These are phyloP conservation scores for Sebastes kiyomatsui DNA, from an alignment of 2,797 vertebrate genomes.

Conservation along the genomic window DNA sequence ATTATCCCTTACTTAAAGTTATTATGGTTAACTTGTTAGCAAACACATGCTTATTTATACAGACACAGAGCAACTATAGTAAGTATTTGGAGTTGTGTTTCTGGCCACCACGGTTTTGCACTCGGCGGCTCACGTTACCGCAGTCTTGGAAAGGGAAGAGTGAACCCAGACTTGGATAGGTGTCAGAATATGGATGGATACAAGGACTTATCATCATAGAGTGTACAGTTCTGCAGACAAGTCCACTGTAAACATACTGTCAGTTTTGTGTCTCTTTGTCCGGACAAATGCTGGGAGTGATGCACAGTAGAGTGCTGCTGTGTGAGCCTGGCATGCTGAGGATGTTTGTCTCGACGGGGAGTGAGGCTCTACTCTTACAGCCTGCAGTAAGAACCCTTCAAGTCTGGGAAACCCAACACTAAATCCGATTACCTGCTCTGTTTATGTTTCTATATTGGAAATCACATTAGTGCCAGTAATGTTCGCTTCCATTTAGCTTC, in stretches of 20 bases:
- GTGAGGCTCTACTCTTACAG: neutral
- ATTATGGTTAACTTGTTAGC: neutral
- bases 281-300: conserved; percentile 14
- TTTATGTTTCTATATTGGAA: conserved; percentile 37
- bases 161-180: neutral
- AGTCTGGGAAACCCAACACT: conserved; percentile 27
- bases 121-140: too few species aligned
- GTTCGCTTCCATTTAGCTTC: conserved; percentile 18
- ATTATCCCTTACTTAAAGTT: too few species aligned
- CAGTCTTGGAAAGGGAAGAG: too few species aligned
- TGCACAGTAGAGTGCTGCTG: neutral
- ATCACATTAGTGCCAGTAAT: conserved; percentile 30
- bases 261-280: neutral
- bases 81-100: neutral
- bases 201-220: too few species aligned
- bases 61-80: neutral
- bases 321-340: conserved; percentile 30
- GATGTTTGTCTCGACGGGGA: conserved; percentile 1
- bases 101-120: neutral
- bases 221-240: neutral
- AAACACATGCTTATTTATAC: neutral
- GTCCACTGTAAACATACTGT: neutral
- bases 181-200: too few species aligned
- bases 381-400: neutral
- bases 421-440: conserved; percentile 44